phyloP scores from a whole-genome alignment of 1,140 invertebrate genomes.

The Drosophila burlai region DNA sequence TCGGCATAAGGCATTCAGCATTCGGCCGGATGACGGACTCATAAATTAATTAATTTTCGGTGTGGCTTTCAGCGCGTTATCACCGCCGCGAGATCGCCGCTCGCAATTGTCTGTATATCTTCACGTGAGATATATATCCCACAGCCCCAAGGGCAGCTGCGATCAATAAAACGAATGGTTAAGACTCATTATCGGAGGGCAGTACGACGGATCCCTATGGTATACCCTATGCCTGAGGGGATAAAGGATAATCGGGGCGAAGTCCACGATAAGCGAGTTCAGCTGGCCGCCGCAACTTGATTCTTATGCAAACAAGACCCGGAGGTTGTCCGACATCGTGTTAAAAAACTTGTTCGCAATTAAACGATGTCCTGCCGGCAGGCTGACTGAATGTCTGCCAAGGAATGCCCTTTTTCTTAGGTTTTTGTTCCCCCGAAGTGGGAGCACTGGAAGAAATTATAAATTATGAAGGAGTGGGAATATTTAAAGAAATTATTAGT shows the following conservation, averaged over 20 bases:
- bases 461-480: background rate
- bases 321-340: constrained; percentile 82
- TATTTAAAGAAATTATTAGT: background rate
- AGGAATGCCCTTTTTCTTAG: constrained; percentile 14
- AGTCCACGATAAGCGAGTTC: constrained; percentile 39
- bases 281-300: constrained; percentile 54
- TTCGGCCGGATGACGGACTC: constrained; percentile 51
- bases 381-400: constrained; percentile 77
- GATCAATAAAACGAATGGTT: constrained; percentile 75
- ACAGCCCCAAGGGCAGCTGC: constrained; percentile 73
- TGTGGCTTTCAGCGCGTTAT: constrained; percentile 83
- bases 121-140: constrained; percentile 23
- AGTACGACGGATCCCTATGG: constrained; percentile 6
- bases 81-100: constrained; percentile 61
- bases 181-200: constrained; percentile 75
- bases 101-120: constrained; percentile 28
- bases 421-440: constrained; percentile 3
- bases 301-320: constrained; percentile 76
- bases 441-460: constrained; percentile 18
- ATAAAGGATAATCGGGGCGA: constrained; percentile 66
- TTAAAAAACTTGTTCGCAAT: constrained; percentile 85
- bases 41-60: constrained; percentile 84
- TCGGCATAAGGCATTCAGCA: constrained; percentile 16
- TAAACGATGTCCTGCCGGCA: constrained; percentile 85
- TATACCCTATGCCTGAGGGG: constrained; percentile 9